Conservation (phyloP, 2,888 invertebrate species). For the Melanophora roralis region DNA sequence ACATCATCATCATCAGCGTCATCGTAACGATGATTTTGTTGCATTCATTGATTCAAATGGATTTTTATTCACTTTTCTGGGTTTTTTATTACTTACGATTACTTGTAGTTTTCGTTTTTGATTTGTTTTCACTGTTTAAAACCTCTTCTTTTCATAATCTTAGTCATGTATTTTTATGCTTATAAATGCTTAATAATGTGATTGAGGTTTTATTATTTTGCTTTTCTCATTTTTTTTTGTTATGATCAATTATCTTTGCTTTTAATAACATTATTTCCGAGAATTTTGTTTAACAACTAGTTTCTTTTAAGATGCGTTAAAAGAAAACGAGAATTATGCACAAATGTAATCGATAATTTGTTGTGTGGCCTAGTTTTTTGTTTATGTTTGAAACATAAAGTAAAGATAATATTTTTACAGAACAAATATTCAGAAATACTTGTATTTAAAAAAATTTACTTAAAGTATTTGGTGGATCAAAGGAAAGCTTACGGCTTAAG, state of each 20-base stretch:
- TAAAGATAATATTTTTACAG: not conserved
- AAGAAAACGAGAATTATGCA: constrained; percentile 39
- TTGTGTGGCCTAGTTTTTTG: constrained; percentile 5
- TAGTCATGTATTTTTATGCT: constrained; percentile 33
- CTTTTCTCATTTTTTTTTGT: constrained; percentile 5
- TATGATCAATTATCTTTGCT: constrained; percentile 47
- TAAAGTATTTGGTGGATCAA: no score
- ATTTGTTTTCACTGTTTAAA: not conserved
- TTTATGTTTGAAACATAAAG: not conserved
- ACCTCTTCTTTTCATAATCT: not conserved
- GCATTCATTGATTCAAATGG: constrained; percentile 41
- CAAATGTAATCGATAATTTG: constrained; percentile 15
- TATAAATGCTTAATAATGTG: constrained; percentile 18
- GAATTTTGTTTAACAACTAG: constrained; percentile 43
- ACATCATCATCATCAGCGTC: constrained; percentile 27
- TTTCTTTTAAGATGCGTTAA: constrained; percentile 5
- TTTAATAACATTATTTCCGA: constrained; percentile 34
- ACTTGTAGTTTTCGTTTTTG: not conserved
- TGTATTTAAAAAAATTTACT: not conserved
- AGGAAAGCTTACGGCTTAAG: no score
- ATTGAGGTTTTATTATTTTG: not conserved
- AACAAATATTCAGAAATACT: not conserved
- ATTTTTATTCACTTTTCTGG: not conserved
- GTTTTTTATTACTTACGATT: constrained; percentile 31
- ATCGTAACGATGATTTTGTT: constrained; percentile 21